Conservation (phyloP, 2,113 vertebrate species). For the Colinus virginianus region DNA sequence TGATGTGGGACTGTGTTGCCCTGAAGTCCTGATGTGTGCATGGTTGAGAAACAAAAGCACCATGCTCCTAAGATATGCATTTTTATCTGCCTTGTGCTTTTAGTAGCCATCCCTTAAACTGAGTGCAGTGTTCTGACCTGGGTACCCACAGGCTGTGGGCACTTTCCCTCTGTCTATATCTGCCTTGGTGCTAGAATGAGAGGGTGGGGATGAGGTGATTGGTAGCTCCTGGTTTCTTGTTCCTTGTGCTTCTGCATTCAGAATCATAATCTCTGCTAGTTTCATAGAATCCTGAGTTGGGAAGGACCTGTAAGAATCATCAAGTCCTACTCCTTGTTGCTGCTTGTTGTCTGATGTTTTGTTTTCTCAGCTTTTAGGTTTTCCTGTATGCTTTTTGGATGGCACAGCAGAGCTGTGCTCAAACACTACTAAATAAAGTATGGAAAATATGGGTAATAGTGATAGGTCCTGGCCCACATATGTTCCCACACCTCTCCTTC, state of each 20-base stretch:
- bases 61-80: background rate
- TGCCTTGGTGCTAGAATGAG: background rate
- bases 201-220: background rate
- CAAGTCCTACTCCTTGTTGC: background rate
- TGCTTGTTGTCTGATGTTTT: conserved; percentile 20
- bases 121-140: background rate
- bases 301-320: too few relatives aligned
- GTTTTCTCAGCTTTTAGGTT: background rate
- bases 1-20: background rate
- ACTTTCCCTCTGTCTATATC: background rate
- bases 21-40: background rate
- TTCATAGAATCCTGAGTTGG: too few relatives aligned
- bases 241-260: background rate
- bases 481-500: conserved; percentile 11
- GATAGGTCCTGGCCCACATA: background rate
- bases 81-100: background rate
- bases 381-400: background rate
- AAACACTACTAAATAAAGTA: conserved; percentile 7
- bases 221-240: background rate
- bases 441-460: conserved; percentile 33
- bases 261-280: too few relatives aligned
- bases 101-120: background rate
- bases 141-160: background rate
- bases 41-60: background rate
- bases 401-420: background rate